phyloP scores from a whole-genome alignment of 2,113 vertebrate genomes.

The Dermatemys mawii region DNA sequence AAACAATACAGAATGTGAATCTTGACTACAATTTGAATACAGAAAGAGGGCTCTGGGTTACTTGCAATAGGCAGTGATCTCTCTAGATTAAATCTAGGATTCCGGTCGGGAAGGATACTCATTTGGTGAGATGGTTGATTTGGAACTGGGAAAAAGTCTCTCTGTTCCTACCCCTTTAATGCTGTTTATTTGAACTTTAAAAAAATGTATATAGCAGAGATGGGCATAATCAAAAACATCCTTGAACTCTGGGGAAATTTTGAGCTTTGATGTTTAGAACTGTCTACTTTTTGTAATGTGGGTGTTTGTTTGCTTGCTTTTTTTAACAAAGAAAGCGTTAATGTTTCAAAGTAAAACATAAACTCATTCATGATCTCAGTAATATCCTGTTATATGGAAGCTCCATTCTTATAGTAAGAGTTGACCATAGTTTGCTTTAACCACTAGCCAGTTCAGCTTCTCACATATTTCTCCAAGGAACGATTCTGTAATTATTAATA shows the following conservation, averaged over 20 bases:
- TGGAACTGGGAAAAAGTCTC: constrained; percentile 65
- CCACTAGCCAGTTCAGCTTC: constrained; percentile 11
- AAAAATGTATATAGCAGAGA: constrained; percentile 25
- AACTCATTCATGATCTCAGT: constrained; percentile 11
- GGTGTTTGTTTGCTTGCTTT: constrained; percentile 42
- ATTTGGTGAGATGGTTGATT: constrained; percentile 63
- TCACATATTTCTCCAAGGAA: constrained; percentile 49
- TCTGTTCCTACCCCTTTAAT: constrained; percentile 69
- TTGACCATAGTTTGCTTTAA: constrained; percentile 48
- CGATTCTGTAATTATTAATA: constrained; percentile 30
- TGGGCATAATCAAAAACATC: constrained; percentile 37
- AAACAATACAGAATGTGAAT: constrained; percentile 33
- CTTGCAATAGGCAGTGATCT: constrained; percentile 53
- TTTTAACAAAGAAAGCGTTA: constrained; percentile 30
- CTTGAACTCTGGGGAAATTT: constrained; percentile 24
- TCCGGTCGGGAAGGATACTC: constrained; percentile 52
- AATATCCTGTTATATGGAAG: constrained; percentile 8
- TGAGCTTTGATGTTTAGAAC: constrained; percentile 48
- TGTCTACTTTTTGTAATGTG: constrained; percentile 24
- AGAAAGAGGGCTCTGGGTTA: constrained; percentile 55
- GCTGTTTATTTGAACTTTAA: constrained; percentile 52
- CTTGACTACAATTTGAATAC: constrained; percentile 63
- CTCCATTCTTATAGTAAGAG: constrained; percentile 2
- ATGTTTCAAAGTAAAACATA: constrained; percentile 52
- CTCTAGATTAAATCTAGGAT: constrained; percentile 64